Evolutionary conservation across 2,888 invertebrate genomes (phyloP).

Genomic region (Xestia sexstrigata): DNA sequence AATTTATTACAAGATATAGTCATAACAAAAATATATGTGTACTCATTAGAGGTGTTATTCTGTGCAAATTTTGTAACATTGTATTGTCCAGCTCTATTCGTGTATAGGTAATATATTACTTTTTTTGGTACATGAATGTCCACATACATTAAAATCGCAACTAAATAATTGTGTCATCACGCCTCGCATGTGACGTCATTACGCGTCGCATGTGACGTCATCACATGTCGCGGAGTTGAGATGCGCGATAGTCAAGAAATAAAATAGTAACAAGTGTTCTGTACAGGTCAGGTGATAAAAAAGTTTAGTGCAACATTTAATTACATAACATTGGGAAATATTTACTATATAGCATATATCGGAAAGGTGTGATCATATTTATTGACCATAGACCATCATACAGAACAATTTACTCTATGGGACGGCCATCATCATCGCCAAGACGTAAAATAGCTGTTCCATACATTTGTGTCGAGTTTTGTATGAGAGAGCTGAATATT

Average conservation of each 20-base stretch:
- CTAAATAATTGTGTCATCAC: constrained; percentile 80
- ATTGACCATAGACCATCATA: neutral
- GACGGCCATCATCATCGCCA: neutral
- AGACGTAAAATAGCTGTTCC: neutral
- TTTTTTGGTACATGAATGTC: constrained; percentile 87
- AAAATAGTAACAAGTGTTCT: constrained; percentile 27
- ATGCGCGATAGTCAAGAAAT: constrained; percentile 41
- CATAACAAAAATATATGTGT: constrained; percentile 88
- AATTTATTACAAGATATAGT: constrained; percentile 84
- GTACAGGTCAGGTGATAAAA: constrained; percentile 46
- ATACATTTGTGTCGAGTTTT: neutral
- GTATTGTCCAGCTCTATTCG: constrained; percentile 76
- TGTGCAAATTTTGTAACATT: constrained; percentile 71
- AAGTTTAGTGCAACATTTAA: constrained; percentile 49
- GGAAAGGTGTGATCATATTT: neutral
- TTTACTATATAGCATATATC: constrained; percentile 23
- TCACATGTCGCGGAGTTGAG: constrained; percentile 18
- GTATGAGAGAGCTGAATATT: neutral
- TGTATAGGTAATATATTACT: constrained; percentile 72
- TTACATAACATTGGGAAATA: constrained; percentile 31
- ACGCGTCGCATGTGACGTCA: constrained; percentile 44
- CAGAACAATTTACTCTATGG: neutral
- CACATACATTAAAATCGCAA: constrained; percentile 80
- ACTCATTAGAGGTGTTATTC: constrained; percentile 72
- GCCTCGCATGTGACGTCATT: constrained; percentile 40